phyloP scores from a whole-genome alignment of 2,113 vertebrate species.

The Seriola aureovittata region DNA sequence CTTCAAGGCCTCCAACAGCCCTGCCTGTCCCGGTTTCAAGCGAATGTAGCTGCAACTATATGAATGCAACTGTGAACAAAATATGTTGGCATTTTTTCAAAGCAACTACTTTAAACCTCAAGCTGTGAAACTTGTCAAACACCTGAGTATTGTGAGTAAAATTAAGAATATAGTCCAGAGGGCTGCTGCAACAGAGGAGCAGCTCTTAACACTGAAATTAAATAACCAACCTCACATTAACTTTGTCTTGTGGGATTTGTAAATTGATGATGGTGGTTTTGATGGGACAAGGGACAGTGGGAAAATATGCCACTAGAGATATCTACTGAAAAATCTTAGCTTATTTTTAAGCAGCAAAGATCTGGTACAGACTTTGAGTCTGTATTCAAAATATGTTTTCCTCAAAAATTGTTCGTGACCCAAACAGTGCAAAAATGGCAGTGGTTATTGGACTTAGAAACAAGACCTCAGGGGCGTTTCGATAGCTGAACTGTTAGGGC shows the following conservation, averaged over 20 bases:
- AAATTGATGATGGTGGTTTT: conserved; percentile 1
- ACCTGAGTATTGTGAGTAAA: not conserved
- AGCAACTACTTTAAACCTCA: not conserved
- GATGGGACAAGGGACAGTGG: not conserved
- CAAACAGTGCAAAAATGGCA: too few species aligned
- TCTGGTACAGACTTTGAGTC: not conserved
- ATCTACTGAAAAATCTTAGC: not conserved
- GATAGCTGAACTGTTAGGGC: too few species aligned
- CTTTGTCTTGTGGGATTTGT: conserved; percentile 8
- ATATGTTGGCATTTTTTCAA: conserved; percentile 1
- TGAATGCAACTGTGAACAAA: not conserved
- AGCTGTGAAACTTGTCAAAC: not conserved
- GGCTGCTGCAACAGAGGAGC: not conserved
- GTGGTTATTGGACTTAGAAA: too few species aligned
- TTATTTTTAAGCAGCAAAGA: not conserved
- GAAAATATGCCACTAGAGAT: not conserved
- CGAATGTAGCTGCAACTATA: not conserved
- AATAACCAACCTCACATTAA: not conserved
- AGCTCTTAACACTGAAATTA: not conserved
- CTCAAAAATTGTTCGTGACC: too few species aligned
- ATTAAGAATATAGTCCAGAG: not conserved
- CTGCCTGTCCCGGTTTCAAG: not conserved
- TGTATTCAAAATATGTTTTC: too few species aligned
- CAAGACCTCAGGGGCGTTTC: too few species aligned
- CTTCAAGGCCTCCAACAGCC: not conserved